Evolutionary conservation across 30 jellyfish, hydroid and myxozoan species (phyloP).

Genomic region (Clytia hemisphaerica): DNA sequence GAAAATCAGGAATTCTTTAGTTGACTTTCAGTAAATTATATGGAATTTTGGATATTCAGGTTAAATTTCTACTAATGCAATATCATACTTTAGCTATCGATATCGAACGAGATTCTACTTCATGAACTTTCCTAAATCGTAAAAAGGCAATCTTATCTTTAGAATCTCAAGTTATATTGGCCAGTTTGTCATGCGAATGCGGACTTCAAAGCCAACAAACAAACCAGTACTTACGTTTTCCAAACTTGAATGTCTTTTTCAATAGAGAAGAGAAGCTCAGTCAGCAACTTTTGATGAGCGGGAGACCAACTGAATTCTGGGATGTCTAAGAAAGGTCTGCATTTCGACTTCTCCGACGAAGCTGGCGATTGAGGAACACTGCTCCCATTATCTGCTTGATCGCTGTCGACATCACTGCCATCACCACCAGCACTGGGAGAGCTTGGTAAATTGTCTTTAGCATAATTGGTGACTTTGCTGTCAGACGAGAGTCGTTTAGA

Average conservation of each 20-base stretch:
- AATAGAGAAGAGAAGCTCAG: slow-evolving; percentile 78
- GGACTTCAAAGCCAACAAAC: no score
- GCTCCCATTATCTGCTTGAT: background rate
- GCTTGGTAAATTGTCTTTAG: background rate
- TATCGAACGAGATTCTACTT: no score
- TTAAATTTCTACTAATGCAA: no score
- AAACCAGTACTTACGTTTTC: slow-evolving; percentile 72
- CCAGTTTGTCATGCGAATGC: no score
- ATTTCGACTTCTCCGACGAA: slow-evolving; percentile 48
- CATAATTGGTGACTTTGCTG: no score
- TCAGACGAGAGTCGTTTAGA: no score
- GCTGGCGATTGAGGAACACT: slow-evolving; percentile 23
- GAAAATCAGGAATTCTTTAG: no score
- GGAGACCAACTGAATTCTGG: slow-evolving; percentile 94
- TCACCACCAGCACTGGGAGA: background rate
- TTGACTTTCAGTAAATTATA: no score
- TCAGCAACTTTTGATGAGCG: slow-evolving; percentile 76
- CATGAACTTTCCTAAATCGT: no score
- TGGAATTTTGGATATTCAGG: no score
- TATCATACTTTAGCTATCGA: background rate
- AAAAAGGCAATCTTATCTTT: no score
- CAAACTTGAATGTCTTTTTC: slow-evolving; percentile 93
- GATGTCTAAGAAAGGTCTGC: slow-evolving; percentile 75
- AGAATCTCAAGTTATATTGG: no score
- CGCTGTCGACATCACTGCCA: background rate